phyloP scores from a whole-genome alignment of 2,113 vertebrate species.

The Phoxinus phoxinus region DNA sequence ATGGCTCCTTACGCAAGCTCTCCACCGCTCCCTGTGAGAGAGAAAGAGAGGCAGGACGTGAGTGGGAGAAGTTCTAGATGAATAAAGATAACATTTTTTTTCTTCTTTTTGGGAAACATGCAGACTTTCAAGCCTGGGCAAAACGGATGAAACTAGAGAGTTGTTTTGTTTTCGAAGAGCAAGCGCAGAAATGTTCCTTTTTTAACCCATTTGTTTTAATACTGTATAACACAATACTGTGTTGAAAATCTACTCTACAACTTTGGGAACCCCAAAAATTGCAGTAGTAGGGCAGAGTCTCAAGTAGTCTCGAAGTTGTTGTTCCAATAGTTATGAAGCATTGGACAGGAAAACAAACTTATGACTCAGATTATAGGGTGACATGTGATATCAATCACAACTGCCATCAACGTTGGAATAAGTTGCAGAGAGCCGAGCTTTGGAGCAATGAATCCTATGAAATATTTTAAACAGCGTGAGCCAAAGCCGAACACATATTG shows the following conservation, averaged over 20 bases:
- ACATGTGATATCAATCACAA: neutral
- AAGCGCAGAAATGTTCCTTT: neutral
- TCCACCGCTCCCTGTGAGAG: neutral
- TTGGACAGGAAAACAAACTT: neutral
- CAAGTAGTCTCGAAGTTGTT: neutral
- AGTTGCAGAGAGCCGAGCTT: neutral
- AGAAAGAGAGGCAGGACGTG: neutral
- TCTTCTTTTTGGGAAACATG: no score
- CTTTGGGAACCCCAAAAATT: neutral
- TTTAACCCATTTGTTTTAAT: neutral
- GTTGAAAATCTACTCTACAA: neutral
- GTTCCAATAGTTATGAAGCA: neutral
- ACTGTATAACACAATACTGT: neutral
- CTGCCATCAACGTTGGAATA: neutral
- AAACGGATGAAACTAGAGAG: neutral
- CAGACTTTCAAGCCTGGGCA: no score
- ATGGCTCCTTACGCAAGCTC: no score
- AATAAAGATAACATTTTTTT: no score
- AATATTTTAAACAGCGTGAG: neutral
- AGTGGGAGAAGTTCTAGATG: slow-evolving; percentile 2
- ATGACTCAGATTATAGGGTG: neutral
- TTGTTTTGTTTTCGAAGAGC: no score
- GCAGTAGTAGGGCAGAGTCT: neutral
- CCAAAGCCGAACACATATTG: neutral
- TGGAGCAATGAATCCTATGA: neutral